Base-by-base conservation (phyloP, 1,140 invertebrate genomes). In the Matsumurasca onukii region DNA sequence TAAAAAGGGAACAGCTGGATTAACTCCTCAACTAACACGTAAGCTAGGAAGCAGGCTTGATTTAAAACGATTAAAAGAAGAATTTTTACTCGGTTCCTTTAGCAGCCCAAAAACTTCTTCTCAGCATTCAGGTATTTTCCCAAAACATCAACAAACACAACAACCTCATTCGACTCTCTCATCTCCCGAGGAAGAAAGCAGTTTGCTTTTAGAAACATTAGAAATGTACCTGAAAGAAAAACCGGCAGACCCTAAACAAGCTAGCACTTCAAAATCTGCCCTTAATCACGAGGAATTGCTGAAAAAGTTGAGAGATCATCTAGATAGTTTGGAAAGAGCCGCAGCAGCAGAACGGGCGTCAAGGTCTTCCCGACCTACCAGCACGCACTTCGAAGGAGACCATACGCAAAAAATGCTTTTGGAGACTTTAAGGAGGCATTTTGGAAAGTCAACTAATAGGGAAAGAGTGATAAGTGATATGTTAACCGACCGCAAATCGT, bases 391-490 rank as follows among this genome's bases (percentile, higher is more conserved):
- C 57, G 77, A 83, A 71, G 84, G 81, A 68, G 85, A 88, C 75
- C 82, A 84, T 30, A 65, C 66, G 25, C 86, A 88, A 73, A 84
- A 85, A 71, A 83, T 84, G 13, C 69, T 89, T 3, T 74, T 87
- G 45, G 88, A 90, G 64, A 88, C 86, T 0, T 77, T 90, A 0
- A 82, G 85, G 63, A 81, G 88, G 49, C 88, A 90, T 74, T 90
- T 88, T 73, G 81, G 83, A 67, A 85, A 86, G 51, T 86, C 85
- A 2, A 80, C 84, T 0, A 88, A 86, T 70, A 80, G 86, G 62
- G 84, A 90, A 69, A 85, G 85, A 76, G 83, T 89, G 13, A 86
- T 91, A 72, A 87, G 87, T 64, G 87, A 89, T 74, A 81, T 90
- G 25, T 77, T 90, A 34, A 89, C 87, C 1, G 87, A 91, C 77